phyloP scores from a whole-genome alignment of 2,797 vertebrate species.

The Characodon lateralis region DNA sequence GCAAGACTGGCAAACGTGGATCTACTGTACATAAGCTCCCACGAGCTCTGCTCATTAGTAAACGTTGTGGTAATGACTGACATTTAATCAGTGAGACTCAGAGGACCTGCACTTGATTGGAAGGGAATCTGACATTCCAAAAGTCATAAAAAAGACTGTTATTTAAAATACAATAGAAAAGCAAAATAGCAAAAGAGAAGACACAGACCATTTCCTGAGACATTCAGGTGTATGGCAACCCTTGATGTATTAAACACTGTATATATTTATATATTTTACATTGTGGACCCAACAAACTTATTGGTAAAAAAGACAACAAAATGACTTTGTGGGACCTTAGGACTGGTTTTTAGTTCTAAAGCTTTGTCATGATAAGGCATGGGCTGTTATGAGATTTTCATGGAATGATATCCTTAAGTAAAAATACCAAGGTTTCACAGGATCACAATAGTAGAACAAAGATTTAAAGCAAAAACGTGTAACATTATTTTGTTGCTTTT shows the following conservation, averaged over 20 bases:
- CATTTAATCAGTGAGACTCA: slow-evolving; percentile 45
- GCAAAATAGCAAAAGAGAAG: background rate
- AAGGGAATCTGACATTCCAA: slow-evolving; percentile 35
- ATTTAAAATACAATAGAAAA: background rate
- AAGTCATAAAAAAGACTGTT: slow-evolving; percentile 34
- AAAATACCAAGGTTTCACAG: background rate
- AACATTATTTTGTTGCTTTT: too few species aligned
- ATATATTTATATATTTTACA: background rate
- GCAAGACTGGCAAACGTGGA: slow-evolving; percentile 10
- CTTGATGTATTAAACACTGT: background rate
- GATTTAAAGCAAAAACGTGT: background rate
- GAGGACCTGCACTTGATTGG: slow-evolving; percentile 45
- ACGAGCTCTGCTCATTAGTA: slow-evolving; percentile 58
- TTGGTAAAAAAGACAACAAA: background rate
- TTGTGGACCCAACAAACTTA: background rate
- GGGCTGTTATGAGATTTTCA: background rate
- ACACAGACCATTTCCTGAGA: background rate
- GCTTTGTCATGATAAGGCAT: background rate
- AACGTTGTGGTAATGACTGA: slow-evolving; percentile 42
- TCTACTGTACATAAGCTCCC: slow-evolving; percentile 18
- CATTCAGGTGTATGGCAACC: background rate
- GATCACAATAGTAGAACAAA: background rate
- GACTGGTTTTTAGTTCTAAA: background rate
- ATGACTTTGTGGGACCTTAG: background rate
- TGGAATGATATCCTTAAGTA: background rate